These are phyloP conservation scores for Theristus sp. DNA, from an alignment of 2,888 invertebrate species.

Conservation along the genomic window DNA sequence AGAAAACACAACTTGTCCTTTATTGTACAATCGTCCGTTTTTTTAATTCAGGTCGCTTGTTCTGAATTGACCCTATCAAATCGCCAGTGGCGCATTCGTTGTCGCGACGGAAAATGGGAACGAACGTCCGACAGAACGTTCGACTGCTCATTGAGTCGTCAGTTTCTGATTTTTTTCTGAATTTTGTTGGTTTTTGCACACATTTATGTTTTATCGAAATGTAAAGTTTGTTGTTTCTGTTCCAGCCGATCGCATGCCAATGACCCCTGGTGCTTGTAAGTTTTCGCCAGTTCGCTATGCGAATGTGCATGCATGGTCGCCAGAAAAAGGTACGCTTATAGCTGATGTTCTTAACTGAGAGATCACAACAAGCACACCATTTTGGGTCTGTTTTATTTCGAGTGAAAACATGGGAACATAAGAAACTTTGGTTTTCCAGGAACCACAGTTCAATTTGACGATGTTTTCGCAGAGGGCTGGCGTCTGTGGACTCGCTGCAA, in stretches of 20 bases:
- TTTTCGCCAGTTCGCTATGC: neutral
- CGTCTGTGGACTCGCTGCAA: conserved; percentile 2
- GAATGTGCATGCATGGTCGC: conserved; percentile 1
- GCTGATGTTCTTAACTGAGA: neutral
- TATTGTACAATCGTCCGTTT: too few species aligned
- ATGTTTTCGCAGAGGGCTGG: neutral
- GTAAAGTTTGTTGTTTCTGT: too few species aligned
- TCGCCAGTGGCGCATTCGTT: neutral
- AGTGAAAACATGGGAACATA: too few species aligned
- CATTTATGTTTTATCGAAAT: neutral
- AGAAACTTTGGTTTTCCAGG: neutral
- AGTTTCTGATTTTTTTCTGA: neutral
- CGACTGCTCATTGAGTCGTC: neutral
- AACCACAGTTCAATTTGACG: neutral
- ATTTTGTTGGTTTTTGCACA: neutral
- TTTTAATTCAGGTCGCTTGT: too few species aligned
- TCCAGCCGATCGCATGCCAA: too few species aligned
- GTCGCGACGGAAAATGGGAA: neutral
- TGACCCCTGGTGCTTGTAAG: neutral
- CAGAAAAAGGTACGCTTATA: neutral
- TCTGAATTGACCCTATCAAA: too few species aligned
- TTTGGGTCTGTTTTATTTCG: too few species aligned
- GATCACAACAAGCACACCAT: too few species aligned
- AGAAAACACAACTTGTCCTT: too few species aligned
- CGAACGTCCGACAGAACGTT: neutral